phyloP scores from a whole-genome alignment of 2,113 vertebrate genomes.

The Percopsis transmontana region DNA sequence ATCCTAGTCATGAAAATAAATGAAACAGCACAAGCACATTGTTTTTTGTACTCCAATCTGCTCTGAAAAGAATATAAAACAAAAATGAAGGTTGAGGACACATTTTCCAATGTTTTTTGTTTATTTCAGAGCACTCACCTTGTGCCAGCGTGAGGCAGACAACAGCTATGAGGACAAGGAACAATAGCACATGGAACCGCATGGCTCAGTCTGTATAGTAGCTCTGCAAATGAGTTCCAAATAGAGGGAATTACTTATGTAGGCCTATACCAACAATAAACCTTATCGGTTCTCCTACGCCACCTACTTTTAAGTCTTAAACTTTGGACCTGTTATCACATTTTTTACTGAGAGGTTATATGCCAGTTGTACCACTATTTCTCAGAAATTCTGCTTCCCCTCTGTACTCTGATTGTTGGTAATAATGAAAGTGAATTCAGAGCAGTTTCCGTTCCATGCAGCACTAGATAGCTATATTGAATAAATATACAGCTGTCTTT shows the following conservation, averaged over 20 bases:
- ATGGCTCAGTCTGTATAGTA: constrained; percentile 51
- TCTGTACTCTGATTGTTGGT: background rate
- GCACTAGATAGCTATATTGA: background rate
- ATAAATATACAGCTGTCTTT: background rate
- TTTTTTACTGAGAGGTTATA: too few relatives aligned
- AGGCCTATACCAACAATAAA: constrained; percentile 12
- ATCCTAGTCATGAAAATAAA: background rate
- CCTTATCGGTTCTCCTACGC: constrained; percentile 31
- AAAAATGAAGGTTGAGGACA: background rate
- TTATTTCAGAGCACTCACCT: constrained; percentile 53
- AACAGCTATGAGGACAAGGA: constrained; percentile 47
- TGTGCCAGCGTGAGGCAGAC: constrained; percentile 64
- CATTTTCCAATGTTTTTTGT: too few relatives aligned
- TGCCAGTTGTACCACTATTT: constrained; percentile 28
- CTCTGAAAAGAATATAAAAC: background rate
- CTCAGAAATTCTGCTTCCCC: background rate
- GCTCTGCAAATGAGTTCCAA: constrained; percentile 18
- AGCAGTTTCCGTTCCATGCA: too few relatives aligned
- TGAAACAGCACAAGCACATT: too few relatives aligned
- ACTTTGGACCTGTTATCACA: constrained; percentile 26
- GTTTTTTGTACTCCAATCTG: too few relatives aligned
- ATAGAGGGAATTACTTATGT: background rate
- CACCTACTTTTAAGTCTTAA: background rate
- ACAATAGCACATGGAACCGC: constrained; percentile 54
- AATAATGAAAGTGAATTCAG: background rate